phyloP scores from a whole-genome alignment of 2,113 vertebrate genomes.

The Electrona antarctica region DNA sequence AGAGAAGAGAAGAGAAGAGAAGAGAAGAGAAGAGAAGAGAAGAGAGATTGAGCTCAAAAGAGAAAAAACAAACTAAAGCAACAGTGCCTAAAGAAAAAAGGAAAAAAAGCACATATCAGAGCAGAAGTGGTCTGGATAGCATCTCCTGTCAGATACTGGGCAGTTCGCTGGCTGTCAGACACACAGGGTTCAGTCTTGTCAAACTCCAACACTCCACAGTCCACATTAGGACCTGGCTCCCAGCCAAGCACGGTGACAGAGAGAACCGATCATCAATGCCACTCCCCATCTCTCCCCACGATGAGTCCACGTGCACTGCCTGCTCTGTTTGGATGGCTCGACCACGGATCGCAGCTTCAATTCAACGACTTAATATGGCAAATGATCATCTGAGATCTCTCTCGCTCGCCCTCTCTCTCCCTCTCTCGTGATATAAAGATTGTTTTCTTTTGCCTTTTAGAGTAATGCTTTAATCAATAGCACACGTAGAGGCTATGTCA shows the following conservation, averaged over 20 bases:
- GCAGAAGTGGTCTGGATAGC: constrained; percentile 34
- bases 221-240: constrained; percentile 57
- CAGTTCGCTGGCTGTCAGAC: constrained; percentile 43
- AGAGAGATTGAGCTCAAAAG: neutral
- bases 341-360: constrained; percentile 40
- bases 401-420: neutral
- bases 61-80: neutral
- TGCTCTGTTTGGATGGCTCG: constrained; percentile 38
- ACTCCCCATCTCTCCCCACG: constrained; percentile 56
- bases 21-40: neutral
- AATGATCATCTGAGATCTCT: constrained; percentile 7
- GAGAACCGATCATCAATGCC: constrained; percentile 60
- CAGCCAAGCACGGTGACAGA: constrained; percentile 57
- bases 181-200: constrained; percentile 51
- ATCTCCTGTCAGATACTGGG: constrained; percentile 39
- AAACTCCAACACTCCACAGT: constrained; percentile 57
- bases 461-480: too few relatives aligned
- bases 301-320: constrained; percentile 54
- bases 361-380: constrained; percentile 20
- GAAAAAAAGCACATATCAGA: neutral
- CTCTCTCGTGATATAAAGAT: too few relatives aligned
- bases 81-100: neutral
- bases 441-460: too few relatives aligned
- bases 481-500: too few relatives aligned
- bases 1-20: neutral